Evolutionary conservation across 2,888 invertebrate species (phyloP).

Genomic region (Acanthosepion lycidas): DNA sequence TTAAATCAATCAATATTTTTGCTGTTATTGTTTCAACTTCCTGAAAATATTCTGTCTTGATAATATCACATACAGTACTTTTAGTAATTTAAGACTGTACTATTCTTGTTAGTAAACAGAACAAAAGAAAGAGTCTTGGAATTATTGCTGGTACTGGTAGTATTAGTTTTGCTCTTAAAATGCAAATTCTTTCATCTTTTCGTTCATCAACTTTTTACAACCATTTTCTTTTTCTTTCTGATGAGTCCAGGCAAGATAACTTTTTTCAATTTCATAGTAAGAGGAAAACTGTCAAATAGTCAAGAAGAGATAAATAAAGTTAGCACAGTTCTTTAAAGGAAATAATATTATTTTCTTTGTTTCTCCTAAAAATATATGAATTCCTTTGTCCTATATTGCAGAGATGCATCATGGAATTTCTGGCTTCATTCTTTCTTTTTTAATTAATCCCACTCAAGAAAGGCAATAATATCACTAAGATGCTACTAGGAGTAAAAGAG

Average conservation of each 20-base stretch:
- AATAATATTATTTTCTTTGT: neutral
- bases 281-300: neutral
- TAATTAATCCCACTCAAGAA: no score
- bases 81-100: neutral
- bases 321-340: neutral
- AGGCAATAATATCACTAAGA: no score
- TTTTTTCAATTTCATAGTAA: neutral
- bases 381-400: neutral
- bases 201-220: neutral
- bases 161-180: neutral
- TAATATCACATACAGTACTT: neutral
- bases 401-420: neutral
- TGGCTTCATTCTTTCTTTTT: no score
- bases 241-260: neutral
- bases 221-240: neutral
- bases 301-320: neutral
- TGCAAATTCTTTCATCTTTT: neutral
- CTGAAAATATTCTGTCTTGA: neutral
- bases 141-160: neutral
- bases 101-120: neutral
- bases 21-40: neutral
- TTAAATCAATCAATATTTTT: neutral
- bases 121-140: no score
- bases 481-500: no score
- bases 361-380: neutral